Conservation (phyloP, 2,888 invertebrate genomes). For the Dasypolia templi region DNA sequence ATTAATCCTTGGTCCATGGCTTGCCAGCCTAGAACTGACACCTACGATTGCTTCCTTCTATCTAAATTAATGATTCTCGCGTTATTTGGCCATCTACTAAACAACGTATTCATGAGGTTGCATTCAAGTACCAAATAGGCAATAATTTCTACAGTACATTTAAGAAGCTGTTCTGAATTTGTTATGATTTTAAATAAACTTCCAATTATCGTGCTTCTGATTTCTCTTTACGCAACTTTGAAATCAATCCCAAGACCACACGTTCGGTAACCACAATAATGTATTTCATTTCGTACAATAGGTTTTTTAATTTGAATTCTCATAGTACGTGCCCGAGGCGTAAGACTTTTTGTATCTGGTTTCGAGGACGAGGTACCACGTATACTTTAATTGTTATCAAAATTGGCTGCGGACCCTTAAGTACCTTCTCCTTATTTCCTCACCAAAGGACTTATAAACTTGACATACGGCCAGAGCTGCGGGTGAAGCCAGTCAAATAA, state of each 20-base stretch:
- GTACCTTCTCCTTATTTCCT: background rate
- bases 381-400: constrained; percentile 15
- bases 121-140: too few relatives aligned
- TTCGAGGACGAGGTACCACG: background rate
- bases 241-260: constrained; percentile 39
- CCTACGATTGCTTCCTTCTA: too few relatives aligned
- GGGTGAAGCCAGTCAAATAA: background rate
- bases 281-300: constrained; percentile 10
- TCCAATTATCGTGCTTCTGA: constrained; percentile 19
- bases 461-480: background rate
- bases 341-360: background rate
- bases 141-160: background rate
- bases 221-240: constrained; percentile 39
- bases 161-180: too few relatives aligned
- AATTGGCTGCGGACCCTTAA: constrained; percentile 4
- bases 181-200: constrained; percentile 5
- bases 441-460: constrained; percentile 28
- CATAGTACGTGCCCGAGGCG: constrained; percentile 25
- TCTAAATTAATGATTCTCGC: too few relatives aligned
- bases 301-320: constrained; percentile 11
- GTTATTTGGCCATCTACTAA: too few relatives aligned
- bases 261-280: constrained; percentile 35
- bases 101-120: too few relatives aligned
- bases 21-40: too few relatives aligned
- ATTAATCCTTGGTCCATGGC: too few relatives aligned